A percentile compares a stretch with the other conserved stretches of the same genome.
phyloP scores from a whole-genome alignment of 1,140 invertebrate genomes.

The Hyles vespertilio region DNA sequence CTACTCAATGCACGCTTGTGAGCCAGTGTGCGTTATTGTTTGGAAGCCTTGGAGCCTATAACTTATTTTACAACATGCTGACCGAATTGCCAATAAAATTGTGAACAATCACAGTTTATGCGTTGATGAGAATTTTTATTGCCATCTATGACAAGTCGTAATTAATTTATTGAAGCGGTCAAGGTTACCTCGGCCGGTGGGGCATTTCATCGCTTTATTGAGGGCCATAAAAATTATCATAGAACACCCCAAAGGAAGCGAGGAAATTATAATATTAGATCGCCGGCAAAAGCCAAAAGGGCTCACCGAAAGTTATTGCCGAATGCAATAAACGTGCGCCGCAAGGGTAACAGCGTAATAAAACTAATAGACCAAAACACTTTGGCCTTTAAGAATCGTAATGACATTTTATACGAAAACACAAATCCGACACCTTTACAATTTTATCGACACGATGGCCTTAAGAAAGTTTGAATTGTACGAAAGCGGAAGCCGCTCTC shows the following conservation, averaged over 20 bases:
- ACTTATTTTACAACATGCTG: constrained; percentile 58
- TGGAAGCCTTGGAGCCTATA: constrained; percentile 60
- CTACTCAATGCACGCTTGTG: constrained; percentile 39
- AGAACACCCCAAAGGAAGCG: no score
- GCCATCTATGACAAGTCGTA: constrained; percentile 28
- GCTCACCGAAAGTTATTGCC: constrained; percentile 22
- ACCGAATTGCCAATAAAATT: constrained; percentile 57
- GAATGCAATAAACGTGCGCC: constrained; percentile 39
- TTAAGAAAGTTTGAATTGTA: constrained; percentile 60
- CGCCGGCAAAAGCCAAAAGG: constrained; percentile 15
- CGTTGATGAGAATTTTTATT: constrained; percentile 45
- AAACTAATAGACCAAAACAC: constrained; percentile 60
- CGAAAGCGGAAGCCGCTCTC: constrained; percentile 64
- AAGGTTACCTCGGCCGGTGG: constrained; percentile 36
- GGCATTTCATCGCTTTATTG: neutral
- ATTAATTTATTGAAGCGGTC: constrained; percentile 53
- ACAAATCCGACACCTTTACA: constrained; percentile 57
- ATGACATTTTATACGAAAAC: constrained; percentile 55
- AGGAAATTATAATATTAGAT: no score
- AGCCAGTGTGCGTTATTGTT: constrained; percentile 58
- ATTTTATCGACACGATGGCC: constrained; percentile 65
- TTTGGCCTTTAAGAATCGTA: constrained; percentile 49
- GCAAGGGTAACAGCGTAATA: constrained; percentile 68
- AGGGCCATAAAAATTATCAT: neutral
- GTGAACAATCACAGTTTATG: constrained; percentile 51